Percentiles rank a stretch among this genome's conserved stretches.
Conservation (phyloP, 2,113 vertebrate genomes). For the Tragulus kanchil region DNA sequence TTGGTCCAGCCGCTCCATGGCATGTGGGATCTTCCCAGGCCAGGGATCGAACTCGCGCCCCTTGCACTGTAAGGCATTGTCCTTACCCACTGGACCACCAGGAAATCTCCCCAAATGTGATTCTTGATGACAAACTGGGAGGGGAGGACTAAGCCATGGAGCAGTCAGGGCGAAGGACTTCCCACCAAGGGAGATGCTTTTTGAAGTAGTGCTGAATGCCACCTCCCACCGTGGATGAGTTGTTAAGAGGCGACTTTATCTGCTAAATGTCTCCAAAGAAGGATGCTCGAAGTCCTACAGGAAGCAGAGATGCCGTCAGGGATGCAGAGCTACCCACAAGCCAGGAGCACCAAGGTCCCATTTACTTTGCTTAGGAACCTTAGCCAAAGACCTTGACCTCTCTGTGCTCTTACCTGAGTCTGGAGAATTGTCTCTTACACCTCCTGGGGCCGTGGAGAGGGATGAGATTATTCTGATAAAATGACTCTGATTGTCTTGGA, state of each 20-base stretch:
- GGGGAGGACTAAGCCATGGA: background rate
- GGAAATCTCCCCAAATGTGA: too few relatives aligned
- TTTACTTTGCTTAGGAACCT: background rate
- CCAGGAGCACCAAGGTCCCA: background rate
- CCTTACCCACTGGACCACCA: too few relatives aligned
- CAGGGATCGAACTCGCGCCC: too few relatives aligned
- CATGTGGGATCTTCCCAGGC: too few relatives aligned
- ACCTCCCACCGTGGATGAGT: background rate
- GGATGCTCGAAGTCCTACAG: background rate
- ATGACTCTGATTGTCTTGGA: conserved; percentile 46
- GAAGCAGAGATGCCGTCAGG: background rate
- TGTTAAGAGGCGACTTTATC: conserved; percentile 38
- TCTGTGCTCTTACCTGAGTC: conserved; percentile 7
- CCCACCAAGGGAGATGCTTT: background rate
- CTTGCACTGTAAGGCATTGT: too few relatives aligned
- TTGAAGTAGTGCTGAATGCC: background rate
- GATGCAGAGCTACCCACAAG: background rate
- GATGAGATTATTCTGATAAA: conserved; percentile 39
- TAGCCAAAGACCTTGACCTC: background rate
- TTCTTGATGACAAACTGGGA: conserved; percentile 55
- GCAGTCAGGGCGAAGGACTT: background rate
- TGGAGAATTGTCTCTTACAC: background rate
- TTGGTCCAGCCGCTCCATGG: too few relatives aligned
- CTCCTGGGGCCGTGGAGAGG: background rate
- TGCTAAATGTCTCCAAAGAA: background rate